Conservation (phyloP, 2,888 invertebrate genomes). For the Melanotus villosus region DNA sequence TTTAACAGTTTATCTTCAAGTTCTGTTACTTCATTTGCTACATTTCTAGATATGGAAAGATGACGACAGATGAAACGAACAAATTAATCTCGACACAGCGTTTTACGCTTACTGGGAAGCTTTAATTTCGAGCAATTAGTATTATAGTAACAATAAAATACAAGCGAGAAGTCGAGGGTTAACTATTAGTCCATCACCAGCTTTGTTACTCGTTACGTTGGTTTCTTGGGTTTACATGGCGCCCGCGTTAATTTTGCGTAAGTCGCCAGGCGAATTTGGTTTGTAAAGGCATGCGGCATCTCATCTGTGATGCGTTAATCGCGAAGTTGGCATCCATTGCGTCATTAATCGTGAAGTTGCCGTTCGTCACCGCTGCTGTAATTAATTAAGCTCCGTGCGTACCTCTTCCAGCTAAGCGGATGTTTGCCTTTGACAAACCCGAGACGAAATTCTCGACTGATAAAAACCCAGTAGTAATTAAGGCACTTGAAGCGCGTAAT, state of each 20-base stretch:
- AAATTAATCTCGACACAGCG: too few relatives aligned
- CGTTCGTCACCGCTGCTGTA: conserved; percentile 33
- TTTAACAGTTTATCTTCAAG: too few relatives aligned
- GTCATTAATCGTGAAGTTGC: conserved; percentile 32
- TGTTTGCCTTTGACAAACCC: conserved; percentile 37
- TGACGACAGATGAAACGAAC: too few relatives aligned
- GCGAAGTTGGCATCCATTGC: conserved; percentile 33
- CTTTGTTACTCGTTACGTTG: neutral
- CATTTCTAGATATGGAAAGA: too few relatives aligned
- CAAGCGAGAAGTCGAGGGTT: too few relatives aligned
- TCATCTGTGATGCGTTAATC: conserved; percentile 37
- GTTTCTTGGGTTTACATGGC: neutral
- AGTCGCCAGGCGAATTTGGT: conserved; percentile 2
- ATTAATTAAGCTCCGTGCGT: conserved; percentile 39
- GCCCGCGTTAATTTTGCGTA: conserved; percentile 28
- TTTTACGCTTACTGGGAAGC: too few relatives aligned
- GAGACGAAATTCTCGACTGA: conserved; percentile 27
- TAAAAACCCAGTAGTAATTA: conserved; percentile 32
- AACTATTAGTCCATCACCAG: neutral
- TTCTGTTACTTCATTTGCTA: too few relatives aligned
- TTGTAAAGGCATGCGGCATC: conserved; percentile 19
- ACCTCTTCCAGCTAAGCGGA: conserved; percentile 29
- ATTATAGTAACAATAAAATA: too few relatives aligned
- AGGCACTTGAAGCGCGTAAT: conserved; percentile 31
- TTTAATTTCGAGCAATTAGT: too few relatives aligned